Base-by-base conservation (phyloP, 2,888 invertebrate species). In the Eueremaeus valkanovi region DNA sequence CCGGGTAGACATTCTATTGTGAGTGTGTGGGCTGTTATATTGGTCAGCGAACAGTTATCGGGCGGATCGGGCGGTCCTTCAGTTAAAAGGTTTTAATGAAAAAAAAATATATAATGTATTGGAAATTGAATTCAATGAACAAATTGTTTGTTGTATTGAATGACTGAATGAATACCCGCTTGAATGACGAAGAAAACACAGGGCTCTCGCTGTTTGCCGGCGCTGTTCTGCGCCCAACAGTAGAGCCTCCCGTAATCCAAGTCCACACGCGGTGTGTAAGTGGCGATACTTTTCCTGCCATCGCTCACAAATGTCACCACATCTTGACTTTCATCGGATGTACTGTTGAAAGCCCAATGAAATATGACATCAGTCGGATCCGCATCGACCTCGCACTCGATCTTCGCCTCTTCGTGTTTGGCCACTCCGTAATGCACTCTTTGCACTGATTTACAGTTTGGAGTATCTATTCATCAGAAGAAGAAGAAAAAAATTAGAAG, bases 341-440 rank as follows among this genome's bases (percentile, higher is more conserved):
- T 76, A 27, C 70, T 76, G 27, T 79, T 79, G 55, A 79, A 78
- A 24, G 73, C 76, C 79, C 79, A 79, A 13, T 77, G 63, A 73
- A 79, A 79, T 5, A 70, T 72, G 45, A 80, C 80, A 40, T 80
- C 78, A 21, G 76, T 73, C 11, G 80, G 80, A 42, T 79, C 78
- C 13, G 80, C 79, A 29, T 79, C 79, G 0, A 80, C 79, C 61
- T 79, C 79, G 66, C 80, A 80, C 16, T 77, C 77, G 16, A 80
- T 78, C 13, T 74, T 75, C 3, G 78, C 79, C 18, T 77, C 76
- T 66, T 81, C 80, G 24, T 78, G 77, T 72, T 79, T 77, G 1
- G 80, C 81, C 1, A 80, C 80, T 11, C 80, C 79, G 49, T 79
- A 80, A 9, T 78, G 77, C 33, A 79, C 77, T 63, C 78, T 78